A percentile compares a stretch with the other conserved stretches of the same genome.
Evolutionary conservation across 2,888 invertebrate genomes (phyloP).

Genomic region (Steinernema carpocapsae): DNA sequence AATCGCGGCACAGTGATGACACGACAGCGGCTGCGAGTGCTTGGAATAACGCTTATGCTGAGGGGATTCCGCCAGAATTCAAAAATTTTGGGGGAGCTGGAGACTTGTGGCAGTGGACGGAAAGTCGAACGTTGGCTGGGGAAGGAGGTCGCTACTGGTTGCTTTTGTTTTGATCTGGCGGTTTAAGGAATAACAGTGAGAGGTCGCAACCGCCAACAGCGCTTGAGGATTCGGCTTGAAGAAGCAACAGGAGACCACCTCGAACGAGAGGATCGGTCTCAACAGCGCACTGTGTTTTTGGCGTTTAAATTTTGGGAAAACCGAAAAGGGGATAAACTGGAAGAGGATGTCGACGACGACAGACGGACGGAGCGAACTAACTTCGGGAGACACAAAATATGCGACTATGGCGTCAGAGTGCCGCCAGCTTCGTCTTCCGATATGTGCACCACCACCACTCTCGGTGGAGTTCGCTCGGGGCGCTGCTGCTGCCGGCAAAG

Average conservation of each 20-base stretch:
- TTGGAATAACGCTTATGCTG: not conserved
- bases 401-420: conserved; percentile 31
- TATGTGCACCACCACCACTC: conserved; percentile 35
- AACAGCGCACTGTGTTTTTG: too few species aligned
- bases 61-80: not conserved
- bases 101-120: too few species aligned
- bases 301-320: not conserved
- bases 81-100: too few species aligned
- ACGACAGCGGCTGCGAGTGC: conserved; percentile 3
- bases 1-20: conserved; percentile 35
- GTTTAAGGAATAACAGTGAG: too few species aligned
- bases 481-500: conserved; percentile 28
- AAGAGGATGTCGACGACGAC: conserved; percentile 4
- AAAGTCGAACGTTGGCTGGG: not conserved
- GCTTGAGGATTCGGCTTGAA: too few species aligned
- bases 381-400: conserved; percentile 28
- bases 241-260: too few species aligned
- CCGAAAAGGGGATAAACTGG: not conserved
- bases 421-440: conserved; percentile 35
- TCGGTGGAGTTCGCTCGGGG: conserved; percentile 35
- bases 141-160: not conserved
- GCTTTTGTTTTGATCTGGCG: too few species aligned
- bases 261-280: too few species aligned
- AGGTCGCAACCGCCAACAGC: not conserved
- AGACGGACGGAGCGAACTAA: conserved; percentile 21